These are phyloP conservation scores for Pocota personata DNA, from an alignment of 2,888 invertebrate species.

Conservation along the genomic window DNA sequence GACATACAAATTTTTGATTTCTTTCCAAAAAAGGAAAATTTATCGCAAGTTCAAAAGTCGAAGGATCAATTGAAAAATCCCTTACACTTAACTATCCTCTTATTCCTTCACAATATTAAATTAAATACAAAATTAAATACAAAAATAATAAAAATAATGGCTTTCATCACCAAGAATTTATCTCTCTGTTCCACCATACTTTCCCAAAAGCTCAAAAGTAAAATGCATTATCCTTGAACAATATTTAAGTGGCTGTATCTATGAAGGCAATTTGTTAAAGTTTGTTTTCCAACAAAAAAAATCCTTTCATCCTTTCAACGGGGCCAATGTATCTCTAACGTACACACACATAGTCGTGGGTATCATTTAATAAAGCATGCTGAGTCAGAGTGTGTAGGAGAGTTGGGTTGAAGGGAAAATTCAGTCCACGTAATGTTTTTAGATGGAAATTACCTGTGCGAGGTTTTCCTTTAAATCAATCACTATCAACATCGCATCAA, in stretches of 20 bases:
- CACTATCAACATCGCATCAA: conserved; percentile 19
- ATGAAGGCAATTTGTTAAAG: conserved; percentile 25
- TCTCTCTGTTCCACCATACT: background rate
- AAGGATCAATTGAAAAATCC: too few species aligned
- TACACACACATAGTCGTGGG: background rate
- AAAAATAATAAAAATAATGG: background rate
- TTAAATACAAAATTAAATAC: too few species aligned
- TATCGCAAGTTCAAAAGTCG: too few species aligned
- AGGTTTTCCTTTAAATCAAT: conserved; percentile 23
- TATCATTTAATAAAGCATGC: background rate
- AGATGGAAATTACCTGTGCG: conserved; percentile 15
- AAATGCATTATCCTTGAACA: conserved; percentile 39
- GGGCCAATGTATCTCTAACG: background rate
- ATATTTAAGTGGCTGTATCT: conserved; percentile 23
- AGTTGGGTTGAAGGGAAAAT: background rate
- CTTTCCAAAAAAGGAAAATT: too few species aligned
- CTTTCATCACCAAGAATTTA: background rate
- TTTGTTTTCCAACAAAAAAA: background rate
- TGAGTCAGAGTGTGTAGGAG: background rate
- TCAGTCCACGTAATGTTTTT: background rate
- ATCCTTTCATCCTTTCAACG: conserved; percentile 11
- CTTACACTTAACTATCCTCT: too few species aligned
- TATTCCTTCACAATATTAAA: too few species aligned
- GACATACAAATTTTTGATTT: too few species aligned
- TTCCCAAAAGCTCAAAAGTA: background rate